phyloP scores from a whole-genome alignment of 2,888 invertebrate species.

The Esperia sulphurella region DNA sequence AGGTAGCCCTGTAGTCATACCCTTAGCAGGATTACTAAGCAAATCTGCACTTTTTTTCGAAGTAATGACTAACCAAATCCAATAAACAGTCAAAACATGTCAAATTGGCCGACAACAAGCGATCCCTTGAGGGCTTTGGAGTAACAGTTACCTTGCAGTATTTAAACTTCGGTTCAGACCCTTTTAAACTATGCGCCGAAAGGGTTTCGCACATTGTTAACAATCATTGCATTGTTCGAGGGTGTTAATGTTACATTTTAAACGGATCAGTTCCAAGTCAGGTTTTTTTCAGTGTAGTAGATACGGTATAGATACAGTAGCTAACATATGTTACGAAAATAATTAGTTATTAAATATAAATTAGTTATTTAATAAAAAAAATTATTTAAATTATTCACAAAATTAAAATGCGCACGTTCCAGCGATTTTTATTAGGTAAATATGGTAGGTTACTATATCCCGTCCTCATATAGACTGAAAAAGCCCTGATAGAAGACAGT shows the following conservation, averaged over 20 bases:
- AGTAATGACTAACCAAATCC: conserved; percentile 37
- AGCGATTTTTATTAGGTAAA: too few species aligned
- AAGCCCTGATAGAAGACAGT: too few species aligned
- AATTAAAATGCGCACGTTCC: too few species aligned
- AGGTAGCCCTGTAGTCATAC: conserved; percentile 52
- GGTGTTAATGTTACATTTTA: conserved; percentile 20
- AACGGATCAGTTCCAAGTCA: conserved; percentile 20
- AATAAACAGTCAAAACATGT: conserved; percentile 66
- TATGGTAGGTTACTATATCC: too few species aligned
- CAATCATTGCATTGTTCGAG: conserved; percentile 25
- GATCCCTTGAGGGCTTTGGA: conserved; percentile 43
- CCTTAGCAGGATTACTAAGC: conserved; percentile 54
- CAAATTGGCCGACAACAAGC: conserved; percentile 55
- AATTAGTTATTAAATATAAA: too few species aligned
- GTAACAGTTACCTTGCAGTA: conserved; percentile 31
- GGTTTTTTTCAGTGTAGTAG: not conserved
- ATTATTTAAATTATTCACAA: too few species aligned
- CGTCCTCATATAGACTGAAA: too few species aligned
- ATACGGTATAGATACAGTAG: too few species aligned
- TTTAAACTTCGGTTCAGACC: conserved; percentile 37
- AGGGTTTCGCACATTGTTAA: conserved; percentile 48
- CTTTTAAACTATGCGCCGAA: conserved; percentile 40
- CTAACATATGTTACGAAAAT: too few species aligned
- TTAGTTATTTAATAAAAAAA: too few species aligned
- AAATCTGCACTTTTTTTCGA: conserved; percentile 27